Base-by-base conservation (phyloP, 2,797 vertebrate genomes). In the Leptoclinus maculatus region DNA sequence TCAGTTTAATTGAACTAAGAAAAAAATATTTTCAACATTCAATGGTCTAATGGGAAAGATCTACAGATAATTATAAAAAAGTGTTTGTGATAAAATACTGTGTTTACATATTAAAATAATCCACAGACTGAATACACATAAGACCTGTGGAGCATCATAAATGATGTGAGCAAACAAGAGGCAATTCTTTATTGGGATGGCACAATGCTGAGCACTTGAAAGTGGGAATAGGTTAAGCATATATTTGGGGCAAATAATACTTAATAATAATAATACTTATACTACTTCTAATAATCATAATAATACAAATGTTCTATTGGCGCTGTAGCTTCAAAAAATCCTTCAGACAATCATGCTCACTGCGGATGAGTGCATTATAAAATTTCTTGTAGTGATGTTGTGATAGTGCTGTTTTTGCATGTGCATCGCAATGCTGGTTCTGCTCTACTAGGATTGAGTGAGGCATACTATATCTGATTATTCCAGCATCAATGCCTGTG, bases 391-490 rank as follows among this genome's bases (percentile, higher is more conserved):
- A 17, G 21, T 8, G n/a, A 19, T 58, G n/a, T n/a, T n/a, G n/a
- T n/a, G n/a, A n/a, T n/a, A n/a, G n/a, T n/a, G n/a, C 51, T 80
- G 63, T 56, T 60, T 41, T 12, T 47, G 32, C 43, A 60, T 27
- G 16, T 56, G 19, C 54, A 19, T 76, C 32, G 54, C 25, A 41
- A 21, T 56, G 29, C 39, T 72, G 64, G 69, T 78, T 73, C 25
- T 19, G 45, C 27, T 84, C 66, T 74, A 85, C 70, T 76, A 45
- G 53, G 57, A 81, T 56, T 49, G 78, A 86, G 41, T 54, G 8
- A 16, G 67, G 94, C 93, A 94, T 65, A 62, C 54, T 82, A 85
- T 88, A 88, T 93, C 87, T 90, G 93, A 93, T 95, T 95, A 90
- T 85, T 91, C 76, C 84, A 82, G 88, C 88, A 87, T 87, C 76